Percentiles rank a stretch among this genome's conserved stretches.
Evolutionary conservation across 2,888 invertebrate genomes (phyloP).

Genomic region (Agriopis marginaria): DNA sequence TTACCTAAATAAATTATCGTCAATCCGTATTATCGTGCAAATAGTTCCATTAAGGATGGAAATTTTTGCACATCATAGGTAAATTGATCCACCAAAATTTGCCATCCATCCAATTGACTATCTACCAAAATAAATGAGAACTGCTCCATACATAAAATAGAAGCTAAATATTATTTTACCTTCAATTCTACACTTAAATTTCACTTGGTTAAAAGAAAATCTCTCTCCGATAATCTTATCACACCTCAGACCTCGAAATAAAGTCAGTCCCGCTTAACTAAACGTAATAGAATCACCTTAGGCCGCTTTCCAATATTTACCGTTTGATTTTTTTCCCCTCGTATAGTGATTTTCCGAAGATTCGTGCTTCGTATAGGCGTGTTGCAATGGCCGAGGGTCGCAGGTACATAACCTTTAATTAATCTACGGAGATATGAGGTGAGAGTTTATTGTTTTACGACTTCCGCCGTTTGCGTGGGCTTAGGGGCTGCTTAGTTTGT

Average conservation of each 20-base stretch:
- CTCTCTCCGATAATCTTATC: constrained; percentile 53
- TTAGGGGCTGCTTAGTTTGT: constrained; percentile 14
- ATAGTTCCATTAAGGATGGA: too few relatives aligned
- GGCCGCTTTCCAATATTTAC: constrained; percentile 85
- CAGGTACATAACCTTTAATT: constrained; percentile 79
- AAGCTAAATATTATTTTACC: not conserved
- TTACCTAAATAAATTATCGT: too few relatives aligned
- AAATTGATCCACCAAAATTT: too few relatives aligned
- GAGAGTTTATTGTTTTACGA: constrained; percentile 57
- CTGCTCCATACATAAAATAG: too few relatives aligned
- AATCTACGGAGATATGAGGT: constrained; percentile 58
- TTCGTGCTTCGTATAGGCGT: constrained; percentile 74
- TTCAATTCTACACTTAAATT: not conserved
- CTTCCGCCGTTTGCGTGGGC: constrained; percentile 46
- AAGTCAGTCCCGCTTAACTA: constrained; percentile 73
- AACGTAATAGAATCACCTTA: constrained; percentile 83
- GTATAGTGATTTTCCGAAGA: constrained; percentile 74
- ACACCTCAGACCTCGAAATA: constrained; percentile 67
- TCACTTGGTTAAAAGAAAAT: not conserved
- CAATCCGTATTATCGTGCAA: too few relatives aligned
- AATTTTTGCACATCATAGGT: too few relatives aligned
- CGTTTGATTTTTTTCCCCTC: constrained; percentile 81
- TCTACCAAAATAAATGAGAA: too few relatives aligned
- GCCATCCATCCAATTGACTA: too few relatives aligned
- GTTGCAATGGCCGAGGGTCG: constrained; percentile 76